These are phyloP conservation scores for Thera britannica DNA, from an alignment of 2,888 invertebrate species.

Conservation along the genomic window DNA sequence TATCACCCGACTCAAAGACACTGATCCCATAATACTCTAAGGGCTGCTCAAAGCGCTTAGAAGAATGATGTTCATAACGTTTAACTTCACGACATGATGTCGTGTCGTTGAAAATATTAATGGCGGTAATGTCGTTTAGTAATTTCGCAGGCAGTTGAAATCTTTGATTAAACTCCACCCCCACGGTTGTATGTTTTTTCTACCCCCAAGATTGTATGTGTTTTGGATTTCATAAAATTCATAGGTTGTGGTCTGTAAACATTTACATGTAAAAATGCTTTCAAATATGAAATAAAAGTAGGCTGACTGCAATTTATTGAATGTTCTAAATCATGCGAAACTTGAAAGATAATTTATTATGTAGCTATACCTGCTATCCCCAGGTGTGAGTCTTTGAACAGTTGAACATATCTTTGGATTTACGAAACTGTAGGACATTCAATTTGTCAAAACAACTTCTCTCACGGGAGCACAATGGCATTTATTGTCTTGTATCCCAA, in stretches of 20 bases:
- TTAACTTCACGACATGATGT: constrained; percentile 55
- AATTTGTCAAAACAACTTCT: constrained; percentile 46
- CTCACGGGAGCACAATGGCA: constrained; percentile 1
- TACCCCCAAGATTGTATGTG: neutral
- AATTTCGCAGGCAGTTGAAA: constrained; percentile 60
- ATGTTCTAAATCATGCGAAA: constrained; percentile 18
- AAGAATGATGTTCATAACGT: constrained; percentile 64
- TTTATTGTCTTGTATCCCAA: constrained; percentile 39
- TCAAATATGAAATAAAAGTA: neutral
- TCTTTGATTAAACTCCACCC: constrained; percentile 54
- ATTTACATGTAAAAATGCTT: too few species aligned
- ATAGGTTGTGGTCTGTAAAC: too few species aligned
- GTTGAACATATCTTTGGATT: constrained; percentile 24
- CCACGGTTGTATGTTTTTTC: neutral
- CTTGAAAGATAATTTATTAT: constrained; percentile 19
- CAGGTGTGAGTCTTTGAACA: constrained; percentile 12
- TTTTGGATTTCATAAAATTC: too few species aligned
- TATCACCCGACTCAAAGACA: constrained; percentile 62
- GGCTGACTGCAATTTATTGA: neutral
- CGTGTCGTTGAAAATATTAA: constrained; percentile 67
- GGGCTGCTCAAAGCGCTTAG: constrained; percentile 49
- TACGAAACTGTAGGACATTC: constrained; percentile 29
- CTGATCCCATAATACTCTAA: constrained; percentile 62
- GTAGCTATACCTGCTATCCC: constrained; percentile 2
- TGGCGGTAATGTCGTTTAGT: constrained; percentile 58